phyloP scores from a whole-genome alignment of 2,888 invertebrate genomes.

The Eristalinus aeneus region DNA sequence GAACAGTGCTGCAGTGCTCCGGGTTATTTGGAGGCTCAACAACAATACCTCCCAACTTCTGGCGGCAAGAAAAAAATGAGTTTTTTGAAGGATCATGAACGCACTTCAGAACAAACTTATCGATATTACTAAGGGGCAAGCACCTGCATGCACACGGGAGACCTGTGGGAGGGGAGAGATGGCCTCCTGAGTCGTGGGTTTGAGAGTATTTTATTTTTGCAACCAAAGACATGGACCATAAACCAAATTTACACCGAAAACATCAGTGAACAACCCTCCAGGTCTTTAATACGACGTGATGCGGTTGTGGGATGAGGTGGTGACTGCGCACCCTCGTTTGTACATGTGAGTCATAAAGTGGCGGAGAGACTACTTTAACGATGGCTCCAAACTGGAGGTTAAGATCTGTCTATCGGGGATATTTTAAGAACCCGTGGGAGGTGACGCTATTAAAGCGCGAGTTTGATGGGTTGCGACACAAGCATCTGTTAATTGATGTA shows the following conservation, averaged over 20 bases:
- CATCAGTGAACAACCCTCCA: neutral
- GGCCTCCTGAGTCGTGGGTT: neutral
- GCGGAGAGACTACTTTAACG: neutral
- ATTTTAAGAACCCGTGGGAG: neutral
- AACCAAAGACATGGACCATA: neutral
- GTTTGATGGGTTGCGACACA: neutral
- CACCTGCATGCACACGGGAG: neutral
- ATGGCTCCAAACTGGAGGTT: neutral
- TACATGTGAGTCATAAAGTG: neutral
- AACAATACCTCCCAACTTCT: neutral
- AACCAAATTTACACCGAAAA: neutral
- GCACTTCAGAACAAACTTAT: neutral
- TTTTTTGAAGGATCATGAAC: neutral
- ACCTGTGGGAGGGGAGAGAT: neutral
- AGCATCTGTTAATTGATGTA: no score
- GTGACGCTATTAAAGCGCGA: slow-evolving; percentile 3
- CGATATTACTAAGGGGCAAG: neutral
- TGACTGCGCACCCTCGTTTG: neutral
- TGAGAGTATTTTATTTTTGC: neutral
- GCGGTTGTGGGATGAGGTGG: neutral
- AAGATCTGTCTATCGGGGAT: neutral
- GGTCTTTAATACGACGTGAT: neutral
- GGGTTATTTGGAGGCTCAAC: neutral
- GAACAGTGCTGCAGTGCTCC: neutral
- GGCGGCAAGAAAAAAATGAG: neutral